A percentile compares a stretch with the other conserved stretches of the same genome.
These are phyloP conservation scores for Ovibos moschatus DNA, from an alignment of 2,113 vertebrate genomes.

Conservation along the genomic window DNA sequence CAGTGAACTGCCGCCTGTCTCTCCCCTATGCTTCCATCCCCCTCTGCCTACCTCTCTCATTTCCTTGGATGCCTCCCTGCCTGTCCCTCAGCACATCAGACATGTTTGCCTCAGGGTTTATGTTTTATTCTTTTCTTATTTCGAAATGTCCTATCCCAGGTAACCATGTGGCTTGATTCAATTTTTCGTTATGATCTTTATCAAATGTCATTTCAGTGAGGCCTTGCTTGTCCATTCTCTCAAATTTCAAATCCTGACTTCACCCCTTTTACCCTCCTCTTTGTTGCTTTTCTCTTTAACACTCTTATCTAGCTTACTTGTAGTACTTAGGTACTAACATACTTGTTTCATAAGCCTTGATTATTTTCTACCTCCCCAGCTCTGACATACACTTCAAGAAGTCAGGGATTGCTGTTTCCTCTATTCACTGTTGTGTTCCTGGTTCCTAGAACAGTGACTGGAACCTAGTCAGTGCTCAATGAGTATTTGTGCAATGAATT, in stretches of 20 bases:
- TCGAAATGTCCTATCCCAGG: not conserved
- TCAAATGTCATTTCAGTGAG: not conserved
- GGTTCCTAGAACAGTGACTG: not conserved
- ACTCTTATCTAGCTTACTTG: not conserved
- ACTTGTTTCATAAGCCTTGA: not conserved
- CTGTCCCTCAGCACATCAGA: not conserved
- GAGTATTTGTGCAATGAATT: not conserved
- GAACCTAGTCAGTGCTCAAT: not conserved
- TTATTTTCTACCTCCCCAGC: not conserved
- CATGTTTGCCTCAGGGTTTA: not conserved
- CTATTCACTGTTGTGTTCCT: not conserved
- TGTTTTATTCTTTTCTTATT: not conserved
- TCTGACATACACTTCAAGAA: not conserved
- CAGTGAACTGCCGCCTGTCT: not conserved
- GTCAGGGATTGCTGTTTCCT: not conserved
- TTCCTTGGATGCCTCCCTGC: not conserved
- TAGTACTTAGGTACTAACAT: not conserved
- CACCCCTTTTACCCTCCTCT: not conserved
- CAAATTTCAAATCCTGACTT: not conserved
- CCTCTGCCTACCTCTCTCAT: not conserved
- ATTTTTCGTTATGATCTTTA: not conserved
- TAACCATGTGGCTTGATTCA: not conserved
- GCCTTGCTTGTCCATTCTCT: not conserved
- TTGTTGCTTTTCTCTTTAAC: not conserved
- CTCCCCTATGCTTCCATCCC: accelerated